Evolutionary conservation across 2,113 vertebrate species (phyloP).

Genomic region (Nipponia nippon): DNA sequence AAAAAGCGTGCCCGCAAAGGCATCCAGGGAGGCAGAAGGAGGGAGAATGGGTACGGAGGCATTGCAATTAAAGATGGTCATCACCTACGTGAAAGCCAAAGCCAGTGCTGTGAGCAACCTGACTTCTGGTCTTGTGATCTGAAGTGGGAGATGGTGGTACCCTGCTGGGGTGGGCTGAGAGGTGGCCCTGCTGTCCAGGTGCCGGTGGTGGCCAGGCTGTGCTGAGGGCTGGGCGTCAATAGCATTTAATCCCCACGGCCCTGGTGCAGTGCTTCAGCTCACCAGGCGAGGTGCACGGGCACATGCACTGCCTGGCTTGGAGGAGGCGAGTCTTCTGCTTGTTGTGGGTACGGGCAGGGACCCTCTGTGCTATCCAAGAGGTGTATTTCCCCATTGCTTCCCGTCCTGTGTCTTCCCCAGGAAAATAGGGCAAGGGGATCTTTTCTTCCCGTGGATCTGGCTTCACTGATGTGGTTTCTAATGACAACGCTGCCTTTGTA

Average conservation of each 20-base stretch:
- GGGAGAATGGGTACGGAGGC: neutral
- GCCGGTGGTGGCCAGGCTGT: neutral
- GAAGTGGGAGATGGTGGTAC: neutral
- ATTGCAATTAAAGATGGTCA: neutral
- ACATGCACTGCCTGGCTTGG: neutral
- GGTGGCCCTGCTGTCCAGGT: neutral
- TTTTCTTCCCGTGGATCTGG: neutral
- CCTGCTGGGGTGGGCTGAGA: neutral
- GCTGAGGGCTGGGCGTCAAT: neutral
- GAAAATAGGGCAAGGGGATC: neutral
- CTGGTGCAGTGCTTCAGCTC: neutral
- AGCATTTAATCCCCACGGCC: neutral
- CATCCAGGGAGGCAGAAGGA: neutral
- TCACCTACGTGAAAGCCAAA: neutral
- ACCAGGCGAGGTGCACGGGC: neutral
- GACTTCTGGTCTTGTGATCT: neutral
- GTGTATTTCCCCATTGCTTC: neutral
- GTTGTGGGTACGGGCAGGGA: fast-evolving
- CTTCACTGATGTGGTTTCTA: neutral
- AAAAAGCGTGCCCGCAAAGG: neutral
- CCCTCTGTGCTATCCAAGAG: neutral
- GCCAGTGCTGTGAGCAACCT: neutral
- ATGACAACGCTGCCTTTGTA: neutral
- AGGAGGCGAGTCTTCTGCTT: neutral
- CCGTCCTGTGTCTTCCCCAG: neutral